Evolutionary conservation across 1,140 invertebrate species (phyloP).

Genomic region (Drosophila sproati): DNA sequence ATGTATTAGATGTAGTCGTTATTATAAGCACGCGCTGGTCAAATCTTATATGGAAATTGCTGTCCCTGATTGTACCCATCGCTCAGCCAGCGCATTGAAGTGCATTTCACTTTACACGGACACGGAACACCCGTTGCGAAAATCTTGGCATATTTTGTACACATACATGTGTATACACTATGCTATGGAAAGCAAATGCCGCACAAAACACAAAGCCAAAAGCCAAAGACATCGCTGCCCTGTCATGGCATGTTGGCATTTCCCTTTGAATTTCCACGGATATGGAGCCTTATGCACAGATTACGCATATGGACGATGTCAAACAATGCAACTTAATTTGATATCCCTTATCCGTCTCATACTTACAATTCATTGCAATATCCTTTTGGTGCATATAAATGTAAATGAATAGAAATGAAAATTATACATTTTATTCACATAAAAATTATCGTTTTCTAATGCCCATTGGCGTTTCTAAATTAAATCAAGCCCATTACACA

Average conservation of each 20-base stretch:
- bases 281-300: background rate
- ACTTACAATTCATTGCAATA: background rate
- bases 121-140: conserved; percentile 44
- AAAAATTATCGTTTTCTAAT: background rate
- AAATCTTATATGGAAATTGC: conserved; percentile 57
- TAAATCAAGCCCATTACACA: conserved; percentile 22
- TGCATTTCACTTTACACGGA: conserved; percentile 44
- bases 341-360: background rate
- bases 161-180: conserved; percentile 22
- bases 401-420: background rate
- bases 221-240: conserved; percentile 28
- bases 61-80: conserved; percentile 3
- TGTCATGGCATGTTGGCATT: conserved; percentile 39
- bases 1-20: conserved; percentile 42
- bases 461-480: background rate
- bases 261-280: conserved; percentile 32
- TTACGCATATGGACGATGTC: conserved; percentile 1
- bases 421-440: background rate
- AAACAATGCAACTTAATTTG: background rate
- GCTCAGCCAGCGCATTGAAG: conserved; percentile 18
- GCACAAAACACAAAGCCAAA: conserved; percentile 8
- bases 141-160: conserved; percentile 31
- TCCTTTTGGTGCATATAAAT: background rate
- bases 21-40: conserved; percentile 35
- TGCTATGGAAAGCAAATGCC: conserved; percentile 47